A percentile compares a stretch with the other conserved stretches of the same genome.
These are phyloP conservation scores for Acanthis flammea DNA, from an alignment of 2,797 vertebrate genomes.

Conservation along the genomic window DNA sequence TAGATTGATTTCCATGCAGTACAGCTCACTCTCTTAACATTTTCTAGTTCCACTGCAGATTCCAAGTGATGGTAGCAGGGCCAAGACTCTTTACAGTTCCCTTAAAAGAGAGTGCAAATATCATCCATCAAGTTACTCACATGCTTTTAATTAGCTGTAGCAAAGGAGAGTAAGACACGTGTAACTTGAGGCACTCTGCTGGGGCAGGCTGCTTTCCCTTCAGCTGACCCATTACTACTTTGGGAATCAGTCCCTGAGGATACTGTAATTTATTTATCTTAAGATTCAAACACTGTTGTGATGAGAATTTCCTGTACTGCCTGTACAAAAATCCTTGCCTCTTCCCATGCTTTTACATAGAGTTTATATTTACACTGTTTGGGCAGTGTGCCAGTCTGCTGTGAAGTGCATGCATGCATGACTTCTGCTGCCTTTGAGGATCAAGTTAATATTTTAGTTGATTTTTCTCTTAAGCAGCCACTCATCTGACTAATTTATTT, in stretches of 20 bases:
- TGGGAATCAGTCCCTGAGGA: not conserved
- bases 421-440: not conserved
- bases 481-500: not conserved
- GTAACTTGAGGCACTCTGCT: not conserved
- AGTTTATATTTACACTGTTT: not conserved
- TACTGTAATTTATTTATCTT: not conserved
- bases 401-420: not conserved
- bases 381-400: not conserved
- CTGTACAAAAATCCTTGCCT: not conserved
- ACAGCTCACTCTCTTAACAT: not conserved
- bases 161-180: not conserved
- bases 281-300: not conserved
- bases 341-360: not conserved
- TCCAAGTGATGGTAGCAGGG: not conserved
- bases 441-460: not conserved
- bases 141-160: not conserved
- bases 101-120: not conserved
- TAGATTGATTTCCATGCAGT: not conserved
- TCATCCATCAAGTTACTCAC: not conserved
- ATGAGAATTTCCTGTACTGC: not conserved
- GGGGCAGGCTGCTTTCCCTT: not conserved
- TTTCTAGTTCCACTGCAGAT: not conserved
- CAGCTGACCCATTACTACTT: not conserved
- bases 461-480: not conserved
- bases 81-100: not conserved